Base-by-base conservation (phyloP, 2,797 vertebrate species). In the Setipinna tenuifilis region DNA sequence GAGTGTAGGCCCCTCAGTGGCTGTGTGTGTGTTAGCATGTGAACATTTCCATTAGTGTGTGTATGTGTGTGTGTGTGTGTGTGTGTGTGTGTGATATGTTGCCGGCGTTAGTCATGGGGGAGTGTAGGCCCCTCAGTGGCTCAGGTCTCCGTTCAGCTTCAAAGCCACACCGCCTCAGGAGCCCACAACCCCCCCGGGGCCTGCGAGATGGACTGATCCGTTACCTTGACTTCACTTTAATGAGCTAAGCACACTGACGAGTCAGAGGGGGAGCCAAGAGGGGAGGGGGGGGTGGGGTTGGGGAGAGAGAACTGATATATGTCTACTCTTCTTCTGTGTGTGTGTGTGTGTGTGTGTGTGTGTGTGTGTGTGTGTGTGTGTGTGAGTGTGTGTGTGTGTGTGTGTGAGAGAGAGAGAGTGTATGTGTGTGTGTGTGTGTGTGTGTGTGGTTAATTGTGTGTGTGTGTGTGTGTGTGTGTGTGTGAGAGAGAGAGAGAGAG, bases 211-310 rank as follows among this genome's bases (percentile, higher is more conserved):
- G 88, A 88, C 88, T 83, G 88, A 93, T 92, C 89, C 81, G 87
- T 92, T 93, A 92, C 91, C 92, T 91, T 93, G 90, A 90, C 92
- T 93, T 84, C 41, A 87, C 88, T 88, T 88, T 93, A 95, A 95
- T 93, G 90, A 94, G 94, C 89, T 92, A 93, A 94, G 91, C 93
- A 89, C 90, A 90, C 85, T 82, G 90, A 87, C 86, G 86, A 87
- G 92, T 92, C 90, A 91, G 90, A 87, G 86, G 85, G 85, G 59
- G 85, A 83, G 50, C 9, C 9, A 14, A 54, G 50, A 54, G 7
- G 50, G 0, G 2, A 9, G 86, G 82, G 88, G 88, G 84, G 83
- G 88, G 61, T 31, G 41, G 31, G 41, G 62, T 28, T 25, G 35
- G 35, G 2, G 35, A 41, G 35, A n/a, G 35, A 41, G 35, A 41